Base-by-base conservation (phyloP, 2,797 vertebrate species). In the Coregonus sp. region DNA sequence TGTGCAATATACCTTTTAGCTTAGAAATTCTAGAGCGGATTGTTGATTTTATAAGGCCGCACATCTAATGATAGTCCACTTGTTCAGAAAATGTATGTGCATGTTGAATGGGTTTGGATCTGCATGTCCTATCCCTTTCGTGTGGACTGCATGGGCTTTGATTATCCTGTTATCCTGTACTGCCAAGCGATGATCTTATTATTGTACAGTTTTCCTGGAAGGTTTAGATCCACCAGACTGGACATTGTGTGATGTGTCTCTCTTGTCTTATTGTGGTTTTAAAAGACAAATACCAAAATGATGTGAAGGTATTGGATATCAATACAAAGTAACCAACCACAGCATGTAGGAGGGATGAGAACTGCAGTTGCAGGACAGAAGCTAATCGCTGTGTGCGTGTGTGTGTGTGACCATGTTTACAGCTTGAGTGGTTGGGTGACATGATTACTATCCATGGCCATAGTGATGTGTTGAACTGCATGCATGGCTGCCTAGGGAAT, bases 61-160 rank as follows among this genome's bases (percentile, higher is more conserved):
- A 11, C 15, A 35, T 11, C 35, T 80, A 77, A 84, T 75, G 84
- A 67, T 89, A 88, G 89, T 89, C 84, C 86, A 87, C 76, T 90
- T 86, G 87, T 84, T 82, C 40, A 76, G 70, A 76, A 68, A 61
- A 82, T 78, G 9, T 29, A 72, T 75, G 73, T 75, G 82, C 67
- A 61, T 56, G 33, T 78, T 37, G 35, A n/a, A 78, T 83, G 84
- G 82, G 80, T 87, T 74, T 70, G 59, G 72, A 50, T 81, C 84
- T 81, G 74, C 77, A 74, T 65, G 76, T 81, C 83, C 61, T 63
- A n/a, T 79, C 80, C 75, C 5, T 0, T 2, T 73, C 63, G 81
- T 86, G 83, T 76, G 76, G 56, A 59, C 78, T 74, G 82, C 82
- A 84, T 85, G 85, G 67, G 75, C 76, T 84, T 85, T 68, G 47